Evolutionary conservation across 2,113 vertebrate genomes (phyloP).

Genomic region (Urocynchramus pylzowi): DNA sequence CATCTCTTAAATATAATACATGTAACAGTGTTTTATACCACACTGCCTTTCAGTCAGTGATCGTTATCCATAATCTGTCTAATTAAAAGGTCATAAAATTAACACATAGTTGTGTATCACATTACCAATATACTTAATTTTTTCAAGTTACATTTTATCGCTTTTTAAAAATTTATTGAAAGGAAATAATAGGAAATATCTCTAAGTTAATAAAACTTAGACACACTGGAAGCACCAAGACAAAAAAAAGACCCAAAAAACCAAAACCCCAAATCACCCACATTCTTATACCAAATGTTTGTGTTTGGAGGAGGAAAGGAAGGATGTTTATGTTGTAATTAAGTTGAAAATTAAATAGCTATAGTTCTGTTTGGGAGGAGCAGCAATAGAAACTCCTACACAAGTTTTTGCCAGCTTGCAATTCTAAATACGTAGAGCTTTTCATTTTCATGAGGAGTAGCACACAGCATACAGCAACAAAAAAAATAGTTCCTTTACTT

Average conservation of each 20-base stretch:
- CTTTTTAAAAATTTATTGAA: neutral
- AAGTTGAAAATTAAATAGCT: slow-evolving; percentile 35
- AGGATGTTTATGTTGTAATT: slow-evolving; percentile 7
- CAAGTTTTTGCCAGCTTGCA: neutral
- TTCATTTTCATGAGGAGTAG: neutral
- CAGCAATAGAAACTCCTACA: slow-evolving; percentile 28
- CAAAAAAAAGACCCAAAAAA: neutral
- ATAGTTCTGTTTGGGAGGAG: neutral
- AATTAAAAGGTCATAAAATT: neutral
- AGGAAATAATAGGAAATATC: neutral
- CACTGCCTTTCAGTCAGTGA: neutral
- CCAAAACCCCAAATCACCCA: neutral
- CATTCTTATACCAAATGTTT: neutral
- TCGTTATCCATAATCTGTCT: neutral
- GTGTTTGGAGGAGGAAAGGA: neutral
- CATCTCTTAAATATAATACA: neutral
- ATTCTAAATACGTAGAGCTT: neutral
- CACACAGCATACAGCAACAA: neutral
- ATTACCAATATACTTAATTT: neutral
- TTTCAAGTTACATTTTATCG: neutral
- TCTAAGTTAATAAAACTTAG: too few species aligned
- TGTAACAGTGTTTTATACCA: neutral
- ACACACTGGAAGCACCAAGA: neutral
- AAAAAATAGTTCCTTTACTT: neutral
- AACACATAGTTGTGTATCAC: neutral